Evolutionary conservation across 1,140 invertebrate genomes (phyloP), one percentile per base, ranked within the genome.

Genomic region (Dysdera silvatica): DNA sequence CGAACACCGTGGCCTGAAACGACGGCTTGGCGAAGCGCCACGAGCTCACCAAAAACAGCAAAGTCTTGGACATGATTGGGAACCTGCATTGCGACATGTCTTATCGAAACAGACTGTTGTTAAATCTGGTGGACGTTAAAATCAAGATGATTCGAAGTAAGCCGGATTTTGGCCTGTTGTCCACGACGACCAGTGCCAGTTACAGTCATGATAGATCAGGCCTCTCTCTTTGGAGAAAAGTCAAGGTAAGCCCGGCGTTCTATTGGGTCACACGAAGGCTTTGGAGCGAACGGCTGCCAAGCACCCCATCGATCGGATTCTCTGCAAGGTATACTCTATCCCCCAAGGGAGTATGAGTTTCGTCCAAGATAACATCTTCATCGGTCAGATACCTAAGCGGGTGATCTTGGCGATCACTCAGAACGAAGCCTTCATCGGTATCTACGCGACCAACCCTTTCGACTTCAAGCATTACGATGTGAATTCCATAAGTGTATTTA

Each of bases 241-340:
- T n/a, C n/a, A n/a, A n/a, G n/a, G n/a, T n/a, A n/a, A n/a, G n/a
- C n/a, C n/a, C n/a, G n/a, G n/a, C 94, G 74, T 85, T 85, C 72
- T 87, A 84, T 75, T 96, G 91, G 79, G 97, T 97, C 69, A 97
- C 90, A 72, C 97, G 97, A 67, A 97, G 82, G 79, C 96, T 96
- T 71, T 91, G 86, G 68, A 97, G 87, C 24, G 90, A 94, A 92
- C 94, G 94, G 54, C 45, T 26, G 47, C 47, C 20, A 49, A 49
- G 29, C 29, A 49, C 18, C 47, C 47, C n/a, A 49, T 49, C 14
- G 29, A 49, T 28, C 24, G 47, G 29, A 28, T 49, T 3, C 20
- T 49, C 6, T 49, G 47, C 24, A 49, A 49, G 29, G 47, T 28
- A 43, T 33, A 32, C 37, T 33, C 49, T 10, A 53, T 53, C 54